These are phyloP conservation scores for Itoplectis maculator DNA, from an alignment of 2,888 invertebrate genomes.

Conservation along the genomic window DNA sequence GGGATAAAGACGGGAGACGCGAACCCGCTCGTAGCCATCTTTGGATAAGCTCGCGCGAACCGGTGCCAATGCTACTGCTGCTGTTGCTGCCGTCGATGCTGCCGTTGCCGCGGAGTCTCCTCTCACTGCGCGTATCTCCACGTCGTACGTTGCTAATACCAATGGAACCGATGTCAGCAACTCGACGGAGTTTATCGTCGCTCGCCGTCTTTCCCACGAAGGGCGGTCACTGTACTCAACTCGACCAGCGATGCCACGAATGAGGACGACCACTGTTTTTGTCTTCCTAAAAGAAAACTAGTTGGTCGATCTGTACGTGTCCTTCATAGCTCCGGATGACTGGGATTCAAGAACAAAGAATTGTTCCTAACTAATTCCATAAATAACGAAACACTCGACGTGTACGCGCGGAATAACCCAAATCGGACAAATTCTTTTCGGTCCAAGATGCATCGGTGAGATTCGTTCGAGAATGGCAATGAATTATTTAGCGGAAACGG, in stretches of 20 bases:
- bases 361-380: neutral
- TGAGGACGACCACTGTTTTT: no score
- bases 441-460: neutral
- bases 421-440: neutral
- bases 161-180: constrained; percentile 27
- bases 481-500: constrained; percentile 27
- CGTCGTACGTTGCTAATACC: constrained; percentile 40
- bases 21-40: constrained; percentile 58
- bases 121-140: constrained; percentile 30
- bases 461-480: constrained; percentile 1
- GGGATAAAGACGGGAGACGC: constrained; percentile 3
- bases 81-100: no score
- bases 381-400: neutral
- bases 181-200: constrained; percentile 7
- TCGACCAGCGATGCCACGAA: neutral
- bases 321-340: no score
- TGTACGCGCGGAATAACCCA: neutral
- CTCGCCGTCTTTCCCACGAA: constrained; percentile 54
- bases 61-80: constrained; percentile 6
- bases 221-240: constrained; percentile 18
- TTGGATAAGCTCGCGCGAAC: constrained; percentile 47
- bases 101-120: constrained; percentile 19
- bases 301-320: no score
- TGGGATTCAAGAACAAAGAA: no score
- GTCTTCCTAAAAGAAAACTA: no score